A percentile compares a stretch with the other conserved stretches of the same genome.
phyloP scores from a whole-genome alignment of 2,888 invertebrate genomes.

The Leptarthrus brevirostris region DNA sequence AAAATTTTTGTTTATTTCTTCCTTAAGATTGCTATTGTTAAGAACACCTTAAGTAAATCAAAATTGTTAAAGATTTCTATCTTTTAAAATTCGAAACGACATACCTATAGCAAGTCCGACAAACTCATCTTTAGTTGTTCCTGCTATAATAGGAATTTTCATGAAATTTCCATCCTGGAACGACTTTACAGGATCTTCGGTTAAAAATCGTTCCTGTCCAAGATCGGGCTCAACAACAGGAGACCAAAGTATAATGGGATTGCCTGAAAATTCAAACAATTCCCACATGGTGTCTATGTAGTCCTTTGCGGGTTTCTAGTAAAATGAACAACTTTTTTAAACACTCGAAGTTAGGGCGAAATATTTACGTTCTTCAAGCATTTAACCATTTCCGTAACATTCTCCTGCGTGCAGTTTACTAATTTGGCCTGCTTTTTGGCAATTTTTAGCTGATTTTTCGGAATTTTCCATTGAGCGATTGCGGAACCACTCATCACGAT shows the following conservation, averaged over 20 bases:
- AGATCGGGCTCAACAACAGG: slow-evolving; percentile 76
- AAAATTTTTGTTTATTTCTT: slow-evolving; percentile 73
- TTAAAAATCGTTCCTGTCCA: slow-evolving; percentile 76
- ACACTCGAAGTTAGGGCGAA: background rate
- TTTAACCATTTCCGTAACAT: slow-evolving; percentile 69
- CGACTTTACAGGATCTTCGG: slow-evolving; percentile 71
- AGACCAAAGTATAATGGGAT: slow-evolving; percentile 69
- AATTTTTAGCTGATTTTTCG: slow-evolving; percentile 70
- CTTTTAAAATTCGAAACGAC: slow-evolving; percentile 53
- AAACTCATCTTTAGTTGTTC: slow-evolving; percentile 77
- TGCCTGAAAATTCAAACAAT: slow-evolving; percentile 65
- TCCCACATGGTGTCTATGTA: slow-evolving; percentile 60
- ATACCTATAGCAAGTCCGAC: slow-evolving; percentile 73
- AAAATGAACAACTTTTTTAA: background rate
- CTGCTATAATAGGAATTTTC: slow-evolving; percentile 75
- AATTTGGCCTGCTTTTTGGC: slow-evolving; percentile 74
- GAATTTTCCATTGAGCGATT: slow-evolving; percentile 69
- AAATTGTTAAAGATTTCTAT: background rate
- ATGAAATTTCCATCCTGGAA: slow-evolving; percentile 71
- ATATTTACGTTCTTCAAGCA: slow-evolving; percentile 71
- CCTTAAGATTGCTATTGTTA: slow-evolving; percentile 69
- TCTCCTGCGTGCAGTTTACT: slow-evolving; percentile 71
- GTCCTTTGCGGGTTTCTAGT: slow-evolving; percentile 64
- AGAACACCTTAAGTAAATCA: slow-evolving; percentile 67
- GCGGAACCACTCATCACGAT: slow-evolving; percentile 77